Evolutionary conservation across 2,888 invertebrate species (phyloP).

Genomic region (Tetramorium bicarinatum): DNA sequence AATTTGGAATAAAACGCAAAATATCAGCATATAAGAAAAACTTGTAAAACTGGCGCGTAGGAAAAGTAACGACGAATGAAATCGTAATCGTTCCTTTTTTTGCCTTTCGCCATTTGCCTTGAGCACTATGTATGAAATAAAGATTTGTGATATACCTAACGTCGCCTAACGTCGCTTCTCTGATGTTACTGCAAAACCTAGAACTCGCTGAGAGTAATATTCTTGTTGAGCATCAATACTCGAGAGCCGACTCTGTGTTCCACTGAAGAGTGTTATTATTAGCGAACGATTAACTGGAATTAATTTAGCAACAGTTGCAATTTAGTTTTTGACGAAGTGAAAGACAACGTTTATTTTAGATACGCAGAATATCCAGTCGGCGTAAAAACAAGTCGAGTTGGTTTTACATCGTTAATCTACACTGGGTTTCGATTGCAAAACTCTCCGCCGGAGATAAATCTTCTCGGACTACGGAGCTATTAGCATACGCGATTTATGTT

Average conservation of each 20-base stretch:
- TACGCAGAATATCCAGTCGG: constrained; percentile 37
- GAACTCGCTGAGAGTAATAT: neutral
- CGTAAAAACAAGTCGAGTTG: constrained; percentile 35
- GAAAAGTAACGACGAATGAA: neutral
- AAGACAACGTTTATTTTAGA: constrained; percentile 36
- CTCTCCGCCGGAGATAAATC: constrained; percentile 32
- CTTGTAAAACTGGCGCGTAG: neutral
- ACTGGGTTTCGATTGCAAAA: constrained; percentile 52
- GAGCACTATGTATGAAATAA: neutral
- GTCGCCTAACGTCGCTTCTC: neutral
- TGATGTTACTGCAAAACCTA: neutral
- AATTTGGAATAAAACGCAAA: neutral
- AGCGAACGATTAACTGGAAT: constrained; percentile 13
- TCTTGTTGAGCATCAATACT: neutral
- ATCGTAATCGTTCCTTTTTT: neutral
- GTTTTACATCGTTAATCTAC: constrained; percentile 38
- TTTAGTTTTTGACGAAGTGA: constrained; percentile 28
- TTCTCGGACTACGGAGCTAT: constrained; percentile 26
- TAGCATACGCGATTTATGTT: constrained; percentile 34
- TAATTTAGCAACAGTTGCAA: constrained; percentile 35
- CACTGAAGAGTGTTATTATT: constrained; percentile 3
- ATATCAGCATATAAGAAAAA: neutral
- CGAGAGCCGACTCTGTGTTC: neutral
- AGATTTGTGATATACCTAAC: neutral
- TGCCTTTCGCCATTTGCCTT: neutral